Conservation (phyloP, 1,140 invertebrate genomes). For the Mizuhopecten yessoensis region DNA sequence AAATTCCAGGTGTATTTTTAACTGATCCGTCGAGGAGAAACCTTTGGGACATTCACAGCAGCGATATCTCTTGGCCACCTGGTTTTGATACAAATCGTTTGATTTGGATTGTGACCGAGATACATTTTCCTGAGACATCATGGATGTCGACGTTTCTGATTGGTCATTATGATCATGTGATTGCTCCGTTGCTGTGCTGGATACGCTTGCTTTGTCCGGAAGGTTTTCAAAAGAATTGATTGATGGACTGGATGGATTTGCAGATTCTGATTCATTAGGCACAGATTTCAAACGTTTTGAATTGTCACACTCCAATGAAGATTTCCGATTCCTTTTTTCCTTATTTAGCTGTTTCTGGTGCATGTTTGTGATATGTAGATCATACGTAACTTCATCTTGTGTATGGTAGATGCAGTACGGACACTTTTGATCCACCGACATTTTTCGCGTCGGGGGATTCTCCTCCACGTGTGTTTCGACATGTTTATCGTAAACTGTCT, state of each 20-base stretch:
- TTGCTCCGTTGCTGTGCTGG: not conserved
- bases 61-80: not conserved
- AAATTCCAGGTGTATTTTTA: not conserved
- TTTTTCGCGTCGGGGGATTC: not conserved
- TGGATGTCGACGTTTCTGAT: not conserved
- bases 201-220: not conserved
- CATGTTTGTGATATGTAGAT: not conserved
- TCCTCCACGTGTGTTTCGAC: not conserved
- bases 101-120: not conserved
- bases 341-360: not conserved
- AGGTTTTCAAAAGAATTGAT: not conserved
- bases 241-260: not conserved
- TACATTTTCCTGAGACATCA: not conserved
- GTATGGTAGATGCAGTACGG: slow-evolving; percentile 14
- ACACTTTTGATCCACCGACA: not conserved
- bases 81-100: not conserved
- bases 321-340: not conserved
- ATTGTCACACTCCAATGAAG: not conserved
- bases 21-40: not conserved
- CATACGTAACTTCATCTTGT: not conserved
- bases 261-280: not conserved
- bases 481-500: not conserved
- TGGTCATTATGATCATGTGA: not conserved
- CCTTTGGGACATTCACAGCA: not conserved
- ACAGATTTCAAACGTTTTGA: not conserved